These are phyloP conservation scores for Limonius californicus DNA, from an alignment of 1,140 invertebrate genomes.

Conservation along the genomic window DNA sequence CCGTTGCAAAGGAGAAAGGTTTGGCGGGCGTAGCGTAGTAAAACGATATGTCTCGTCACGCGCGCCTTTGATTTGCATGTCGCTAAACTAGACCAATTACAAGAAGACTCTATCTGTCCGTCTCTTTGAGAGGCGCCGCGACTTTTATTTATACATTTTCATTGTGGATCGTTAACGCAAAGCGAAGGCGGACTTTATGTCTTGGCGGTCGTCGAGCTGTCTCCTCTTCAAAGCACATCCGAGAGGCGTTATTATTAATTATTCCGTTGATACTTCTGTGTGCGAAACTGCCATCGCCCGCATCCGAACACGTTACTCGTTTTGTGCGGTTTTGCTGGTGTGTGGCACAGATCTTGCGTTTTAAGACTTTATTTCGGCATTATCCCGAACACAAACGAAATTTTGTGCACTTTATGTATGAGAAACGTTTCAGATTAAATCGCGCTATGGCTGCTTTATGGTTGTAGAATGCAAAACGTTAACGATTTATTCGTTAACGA, in stretches of 20 bases:
- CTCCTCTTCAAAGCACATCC: slow-evolving; percentile 16
- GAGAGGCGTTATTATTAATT: slow-evolving; percentile 9
- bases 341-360: no score
- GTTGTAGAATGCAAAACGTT: no score
- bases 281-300: background rate
- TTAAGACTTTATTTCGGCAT: no score
- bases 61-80: slow-evolving; percentile 41
- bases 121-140: slow-evolving; percentile 32
- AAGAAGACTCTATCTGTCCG: slow-evolving; percentile 35
- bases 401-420: no score
- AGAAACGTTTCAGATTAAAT: no score
- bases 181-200: slow-evolving; percentile 9
- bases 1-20: slow-evolving; percentile 17
- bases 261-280: slow-evolving; percentile 1
- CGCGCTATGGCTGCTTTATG: no score
- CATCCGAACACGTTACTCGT: background rate
- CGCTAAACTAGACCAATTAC: slow-evolving; percentile 43
- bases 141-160: slow-evolving; percentile 37
- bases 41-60: slow-evolving; percentile 41
- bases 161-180: slow-evolving; percentile 34
- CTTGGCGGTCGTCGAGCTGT: background rate
- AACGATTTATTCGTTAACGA: no score
- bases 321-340: no score
- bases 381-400: no score
- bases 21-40: slow-evolving; percentile 24